Conservation (phyloP, 2,888 invertebrate genomes). For the Philereme transversata region DNA sequence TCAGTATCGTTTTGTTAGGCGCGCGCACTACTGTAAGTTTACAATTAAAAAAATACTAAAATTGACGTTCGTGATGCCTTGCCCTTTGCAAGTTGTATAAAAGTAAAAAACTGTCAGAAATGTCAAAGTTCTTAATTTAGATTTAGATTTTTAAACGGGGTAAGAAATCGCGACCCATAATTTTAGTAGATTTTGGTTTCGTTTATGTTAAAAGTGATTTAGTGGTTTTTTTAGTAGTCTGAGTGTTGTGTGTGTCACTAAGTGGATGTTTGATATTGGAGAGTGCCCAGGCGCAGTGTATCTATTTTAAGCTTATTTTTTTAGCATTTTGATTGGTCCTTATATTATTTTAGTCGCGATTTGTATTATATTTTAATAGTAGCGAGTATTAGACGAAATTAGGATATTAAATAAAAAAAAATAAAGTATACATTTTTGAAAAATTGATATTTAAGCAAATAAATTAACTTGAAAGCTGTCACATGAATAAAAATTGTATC, state of each 20-base stretch:
- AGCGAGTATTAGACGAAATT: no score
- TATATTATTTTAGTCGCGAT: not conserved
- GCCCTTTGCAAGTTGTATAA: slow-evolving; percentile 23
- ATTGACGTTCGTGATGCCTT: slow-evolving; percentile 38
- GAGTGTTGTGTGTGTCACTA: slow-evolving; percentile 20
- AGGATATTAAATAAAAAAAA: no score
- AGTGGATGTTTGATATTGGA: slow-evolving; percentile 44
- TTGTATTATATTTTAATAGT: no score
- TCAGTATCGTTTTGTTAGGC: slow-evolving; percentile 73
- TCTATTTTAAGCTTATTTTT: slow-evolving; percentile 45
- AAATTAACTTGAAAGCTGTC: no score
- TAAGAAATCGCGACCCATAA: slow-evolving; percentile 24
- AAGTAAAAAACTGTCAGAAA: slow-evolving; percentile 6
- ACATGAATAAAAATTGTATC: no score
- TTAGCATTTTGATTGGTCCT: not conserved
- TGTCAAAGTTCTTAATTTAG: slow-evolving; percentile 5
- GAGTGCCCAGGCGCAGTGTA: slow-evolving; percentile 45
- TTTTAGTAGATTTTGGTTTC: slow-evolving; percentile 5
- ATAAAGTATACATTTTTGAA: no score
- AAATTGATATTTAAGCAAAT: no score
- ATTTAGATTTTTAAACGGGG: slow-evolving; percentile 23
- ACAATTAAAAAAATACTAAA: slow-evolving; percentile 46
- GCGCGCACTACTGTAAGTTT: slow-evolving; percentile 79
- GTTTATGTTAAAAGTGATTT: slow-evolving; percentile 6
- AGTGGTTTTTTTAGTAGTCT: slow-evolving; percentile 22